phyloP scores from a whole-genome alignment of 1,140 invertebrate genomes.

The Calephelis virginiensis region DNA sequence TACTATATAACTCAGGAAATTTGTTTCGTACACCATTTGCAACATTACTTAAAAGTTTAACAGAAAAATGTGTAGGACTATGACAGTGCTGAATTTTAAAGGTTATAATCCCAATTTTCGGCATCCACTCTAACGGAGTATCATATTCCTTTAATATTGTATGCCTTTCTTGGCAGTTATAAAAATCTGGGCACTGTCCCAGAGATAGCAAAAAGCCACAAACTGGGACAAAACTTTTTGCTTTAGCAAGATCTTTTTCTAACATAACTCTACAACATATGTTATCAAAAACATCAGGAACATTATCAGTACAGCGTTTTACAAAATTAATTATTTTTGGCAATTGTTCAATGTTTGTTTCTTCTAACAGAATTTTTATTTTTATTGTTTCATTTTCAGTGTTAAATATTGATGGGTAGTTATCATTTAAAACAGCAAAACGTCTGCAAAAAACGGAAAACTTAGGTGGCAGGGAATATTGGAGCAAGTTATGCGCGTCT shows the following conservation, averaged over 20 bases:
- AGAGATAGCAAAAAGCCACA: slow-evolving; percentile 56
- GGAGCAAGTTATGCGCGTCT: slow-evolving; percentile 58
- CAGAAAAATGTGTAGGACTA: slow-evolving; percentile 52
- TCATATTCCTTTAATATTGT: slow-evolving; percentile 49
- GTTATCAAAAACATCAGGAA: slow-evolving; percentile 45
- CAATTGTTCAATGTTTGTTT: slow-evolving; percentile 55
- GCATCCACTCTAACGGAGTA: slow-evolving; percentile 55
- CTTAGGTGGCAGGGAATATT: slow-evolving; percentile 59
- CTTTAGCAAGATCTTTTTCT: slow-evolving; percentile 53
- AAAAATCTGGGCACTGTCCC: slow-evolving; percentile 60
- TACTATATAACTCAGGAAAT: slow-evolving; percentile 51
- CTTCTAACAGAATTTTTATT: slow-evolving; percentile 65
- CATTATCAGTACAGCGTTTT: slow-evolving; percentile 53
- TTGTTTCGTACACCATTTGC: slow-evolving; percentile 40
- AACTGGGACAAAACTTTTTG: slow-evolving; percentile 49
- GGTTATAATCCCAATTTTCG: slow-evolving; percentile 51
- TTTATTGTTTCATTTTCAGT: slow-evolving; percentile 39
- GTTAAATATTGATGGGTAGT: slow-evolving; percentile 65
- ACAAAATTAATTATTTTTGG: slow-evolving; percentile 69
- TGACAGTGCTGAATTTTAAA: slow-evolving; percentile 67
- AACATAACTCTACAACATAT: slow-evolving; percentile 45
- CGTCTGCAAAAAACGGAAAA: slow-evolving; percentile 64
- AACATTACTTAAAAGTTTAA: slow-evolving; percentile 45
- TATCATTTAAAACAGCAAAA: slow-evolving; percentile 65
- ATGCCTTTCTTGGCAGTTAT: slow-evolving; percentile 60